Evolutionary conservation across 2,888 invertebrate species (phyloP), one percentile per base, ranked within the genome.

Genomic region (Torymus tubicola): DNA sequence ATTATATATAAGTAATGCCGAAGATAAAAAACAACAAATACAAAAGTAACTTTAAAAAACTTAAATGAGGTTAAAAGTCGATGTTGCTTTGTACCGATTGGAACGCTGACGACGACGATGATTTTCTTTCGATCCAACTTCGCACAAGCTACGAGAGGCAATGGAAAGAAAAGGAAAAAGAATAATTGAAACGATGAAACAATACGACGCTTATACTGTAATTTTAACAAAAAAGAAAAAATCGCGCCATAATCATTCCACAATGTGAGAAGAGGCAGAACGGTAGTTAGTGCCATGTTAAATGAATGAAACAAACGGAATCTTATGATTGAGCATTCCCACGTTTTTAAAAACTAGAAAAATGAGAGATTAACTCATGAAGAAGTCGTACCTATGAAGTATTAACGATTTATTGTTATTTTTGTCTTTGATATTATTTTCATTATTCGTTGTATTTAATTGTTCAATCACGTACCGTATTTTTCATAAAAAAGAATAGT

Each of bases 191-290:
- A 80, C 69, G 79, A 78, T 75, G 60, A 82, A 83, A 82, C 80
- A 80, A 78, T 82, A 78, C 81, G 80, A 82, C 81, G 81, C 80
- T 82, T 81, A 79, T 69, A 82, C 67, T 78, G 81, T 82, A 82
- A 81, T 82, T 80, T 78, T 80, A 70, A n/a, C n/a, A n/a, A 72
- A 83, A 72, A 53, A 60, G 69, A 55, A 42, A 81, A 64, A 78
- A 80, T 76, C 65, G 81, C 82, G 83, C 82, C 83, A 82, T 84
- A 84, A 83, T 80, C 81, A 83, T 85, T 83, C 81, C 83, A 84
- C 68, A 69, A 71, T 74, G 69, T 63, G 78, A 80, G 71, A 80
- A 72, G 74, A 50, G 58, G 18, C 18, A 79, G 67, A 75, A 70
- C 78, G 80, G 81, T 82, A 84, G 81, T 84, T 84, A 81, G 84